These are phyloP conservation scores for Himalopsyche phryganea DNA, from an alignment of 1,140 invertebrate species.

Conservation along the genomic window DNA sequence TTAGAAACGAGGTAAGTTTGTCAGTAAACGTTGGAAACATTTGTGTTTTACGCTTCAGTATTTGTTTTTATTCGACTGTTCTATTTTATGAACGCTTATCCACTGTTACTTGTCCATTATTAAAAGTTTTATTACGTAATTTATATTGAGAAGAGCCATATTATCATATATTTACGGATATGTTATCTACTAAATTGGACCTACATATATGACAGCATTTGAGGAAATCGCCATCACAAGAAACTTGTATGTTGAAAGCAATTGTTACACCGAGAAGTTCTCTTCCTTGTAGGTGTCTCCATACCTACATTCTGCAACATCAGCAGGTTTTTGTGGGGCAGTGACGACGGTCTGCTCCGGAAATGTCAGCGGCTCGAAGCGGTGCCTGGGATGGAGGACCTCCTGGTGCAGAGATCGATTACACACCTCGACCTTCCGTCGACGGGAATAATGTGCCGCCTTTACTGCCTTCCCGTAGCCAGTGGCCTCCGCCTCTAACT, in stretches of 20 bases:
- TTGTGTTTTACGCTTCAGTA: no score
- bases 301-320: conserved; percentile 53
- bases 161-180: background rate
- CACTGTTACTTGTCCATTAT: no score
- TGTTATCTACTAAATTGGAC: background rate
- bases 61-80: no score
- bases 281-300: conserved; percentile 57
- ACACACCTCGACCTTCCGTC: conserved; percentile 18
- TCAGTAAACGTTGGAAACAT: no score
- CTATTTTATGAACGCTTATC: no score
- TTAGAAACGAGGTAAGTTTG: no score
- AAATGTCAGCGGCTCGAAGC: conserved; percentile 35
- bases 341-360: conserved; percentile 48
- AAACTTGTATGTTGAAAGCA: conserved; percentile 15
- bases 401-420: conserved; percentile 46
- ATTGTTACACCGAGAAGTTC: conserved; percentile 52
- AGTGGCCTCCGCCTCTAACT: background rate
- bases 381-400: conserved; percentile 50
- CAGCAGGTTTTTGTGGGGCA: conserved; percentile 44
- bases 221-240: conserved; percentile 7
- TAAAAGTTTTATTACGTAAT: background rate
- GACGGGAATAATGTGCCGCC: background rate
- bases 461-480: background rate
- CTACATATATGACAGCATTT: conserved; percentile 9
- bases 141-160: background rate